These are phyloP conservation scores for Temnothorax curvispinosus DNA, from an alignment of 1,140 invertebrate genomes.

Conservation along the genomic window DNA sequence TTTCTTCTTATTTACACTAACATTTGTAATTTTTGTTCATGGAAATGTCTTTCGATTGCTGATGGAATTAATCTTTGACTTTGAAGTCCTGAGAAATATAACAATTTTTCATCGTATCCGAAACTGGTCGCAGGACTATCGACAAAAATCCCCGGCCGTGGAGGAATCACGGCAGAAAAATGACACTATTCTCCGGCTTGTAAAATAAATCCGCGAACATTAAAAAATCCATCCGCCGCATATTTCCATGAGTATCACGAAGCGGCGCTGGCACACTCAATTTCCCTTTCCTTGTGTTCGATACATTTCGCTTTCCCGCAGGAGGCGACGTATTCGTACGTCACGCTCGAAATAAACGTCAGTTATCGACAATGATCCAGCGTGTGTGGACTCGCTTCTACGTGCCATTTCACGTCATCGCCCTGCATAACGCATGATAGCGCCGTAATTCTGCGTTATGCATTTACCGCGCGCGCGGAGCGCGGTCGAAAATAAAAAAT, in stretches of 20 bases:
- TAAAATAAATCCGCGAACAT: conserved; percentile 56
- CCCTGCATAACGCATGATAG: conserved; percentile 57
- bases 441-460: conserved; percentile 71
- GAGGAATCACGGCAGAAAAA: conserved; percentile 47
- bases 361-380: conserved; percentile 58
- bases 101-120: conserved; percentile 49
- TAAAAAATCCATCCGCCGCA: conserved; percentile 53
- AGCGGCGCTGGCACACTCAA: conserved; percentile 45
- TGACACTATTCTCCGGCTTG: conserved; percentile 54
- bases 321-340: conserved; percentile 55
- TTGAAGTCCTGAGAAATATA: conserved; percentile 3
- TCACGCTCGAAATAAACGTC: conserved; percentile 58
- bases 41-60: not conserved
- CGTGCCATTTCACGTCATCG: conserved; percentile 65
- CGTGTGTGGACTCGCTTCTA: conserved; percentile 26
- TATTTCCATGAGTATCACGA: conserved; percentile 19
- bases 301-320: conserved; percentile 40
- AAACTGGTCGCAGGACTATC: conserved; percentile 19
- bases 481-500: conserved; percentile 8
- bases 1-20: not conserved
- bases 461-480: conserved; percentile 45
- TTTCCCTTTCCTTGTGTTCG: conserved; percentile 55
- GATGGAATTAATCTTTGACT: conserved; percentile 11
- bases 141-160: conserved; percentile 31
- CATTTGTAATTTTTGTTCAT: not conserved